Evolutionary conservation across 2,888 invertebrate genomes (phyloP), one percentile per base, ranked within the genome.

Genomic region (Pammene fasciana): DNA sequence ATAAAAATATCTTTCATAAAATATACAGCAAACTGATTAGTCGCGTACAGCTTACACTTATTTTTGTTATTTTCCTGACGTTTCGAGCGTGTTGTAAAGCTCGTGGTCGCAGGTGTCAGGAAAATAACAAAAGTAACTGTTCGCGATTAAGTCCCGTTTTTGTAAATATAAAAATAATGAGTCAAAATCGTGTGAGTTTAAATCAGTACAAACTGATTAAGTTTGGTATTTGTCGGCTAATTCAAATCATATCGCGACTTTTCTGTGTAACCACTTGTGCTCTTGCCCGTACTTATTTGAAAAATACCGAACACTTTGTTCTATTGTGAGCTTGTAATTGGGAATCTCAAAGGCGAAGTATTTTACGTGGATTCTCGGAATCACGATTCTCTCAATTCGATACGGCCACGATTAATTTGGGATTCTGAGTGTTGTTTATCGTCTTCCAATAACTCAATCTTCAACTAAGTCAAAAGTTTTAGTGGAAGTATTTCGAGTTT

Each of bases 341-440:
- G 8, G 26, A 57, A 43, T n/a, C 43, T 57, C 16, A 43, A 57
- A 59, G 18, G n/a, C 9, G 3, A 26, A 9, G n/a, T 34, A 54
- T 0, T 11, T 14, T 38, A 38, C 1, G 14, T 56, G 36, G 9
- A 14, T 16, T 13, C 9, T 16, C 10, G n/a, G 26, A 46, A 46
- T 5, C 10, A 11, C 11, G n/a, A n/a, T 59, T 34, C 4, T 46
- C 50, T 52, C 4, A 13, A 18, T 52, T 52, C 16, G 48, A 48
- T 18, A 18, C 48, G 48, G 16, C 16, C 48, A 16, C 5, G 50
- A 50, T 36, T 60, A 11, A 16, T 14, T 36, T 60, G 34, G 46
- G 60, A 3, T 60, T 60, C 60, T 14, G 14, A 41, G 50, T 52
- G n/a, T 46, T 38, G 46, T 38, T 54, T 18, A 65, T 18, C n/a